Base-by-base conservation (phyloP, 92 coral and sea anemone species). In the Umimayanthus chanpuru region DNA sequence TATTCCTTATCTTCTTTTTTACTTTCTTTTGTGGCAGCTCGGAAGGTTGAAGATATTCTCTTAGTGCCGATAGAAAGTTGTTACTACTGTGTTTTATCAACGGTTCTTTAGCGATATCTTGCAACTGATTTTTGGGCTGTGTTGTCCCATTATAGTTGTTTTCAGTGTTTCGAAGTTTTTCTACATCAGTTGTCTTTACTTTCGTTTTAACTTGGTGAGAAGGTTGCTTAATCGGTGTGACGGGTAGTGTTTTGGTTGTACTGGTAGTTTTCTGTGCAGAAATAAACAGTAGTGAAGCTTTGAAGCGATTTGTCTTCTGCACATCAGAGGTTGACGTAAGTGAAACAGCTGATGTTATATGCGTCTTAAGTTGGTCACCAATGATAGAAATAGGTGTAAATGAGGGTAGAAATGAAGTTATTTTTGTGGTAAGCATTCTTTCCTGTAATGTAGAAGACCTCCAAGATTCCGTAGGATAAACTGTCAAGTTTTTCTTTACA, bases 41-140 rank as follows among this genome's bases (percentile, higher is more conserved):
- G 26, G 23, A 28, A 40, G 87, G 87, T 55, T 83, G 78, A 50
- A 83, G 74, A 38, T 9, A 44, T 43, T 70, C 21, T 36, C 67
- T 47, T 20, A 83, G 32, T 28, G 40, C 40, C 40, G 67, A 70
- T 49, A 83, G 40, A 70, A 83, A 6, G 43, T 50, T 25, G 25
- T 53, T 28, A 49, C 74, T 55, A 53, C 61, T 28, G 10, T 83
- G 66, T 20, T 9, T 26, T 68, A 36, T 40, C 18, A 29, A 14
- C 21, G 78, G 79, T 32, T 83, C 47, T 53, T 83, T 72, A 23
- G 66, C 40, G 32, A 65, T 65, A 20, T 81, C 75, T 5, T 64
- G 56, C 3, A 70, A 29, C 79, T 83, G 65, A 11, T 25, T 26
- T 70, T 26, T 0, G n/a, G 58, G 78, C 44, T 83, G 50, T 4